Evolutionary conservation across 2,888 invertebrate genomes (phyloP), one percentile per base, ranked within the genome.

Genomic region (Diplolepis rosae): DNA sequence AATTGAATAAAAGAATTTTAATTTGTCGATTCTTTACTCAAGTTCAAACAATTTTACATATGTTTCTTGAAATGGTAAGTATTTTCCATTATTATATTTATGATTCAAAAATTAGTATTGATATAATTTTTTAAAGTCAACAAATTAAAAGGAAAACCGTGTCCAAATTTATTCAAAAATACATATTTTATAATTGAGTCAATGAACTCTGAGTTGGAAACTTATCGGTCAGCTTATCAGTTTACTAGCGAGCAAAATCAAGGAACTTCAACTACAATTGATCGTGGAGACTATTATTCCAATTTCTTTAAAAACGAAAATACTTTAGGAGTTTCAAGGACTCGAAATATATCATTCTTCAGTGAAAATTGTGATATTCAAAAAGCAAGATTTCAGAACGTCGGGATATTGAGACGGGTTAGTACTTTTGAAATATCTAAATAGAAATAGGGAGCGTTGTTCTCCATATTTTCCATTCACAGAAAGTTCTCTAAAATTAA

Each of bases 301-400:
- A 69, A 72, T 72, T 39, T 48, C 66, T 45, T 50, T 13, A 18
- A 48, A 15, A 56, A 66, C 42, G 48, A 35, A 51, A 51, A 15
- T 39, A 28, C 50, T n/a, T 22, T 18, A 48, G 9, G n/a, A 13
- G 24, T 39, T 39, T 22, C 24, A 0, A 39, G 9, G 7, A 39
- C 22, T n/a, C 61, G 22, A n/a, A 39, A 35, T 35, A 35, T 13
- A 6, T 4, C n/a, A 39, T 39, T 61, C 32, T 39, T 18, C 4
- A 61, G n/a, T 6, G 39, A 39, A 39, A 3, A 39, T 24, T 54
- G 4, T 18, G n/a, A n/a, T 24, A 3, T 18, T 5, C 45, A 61
- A 56, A 61, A 73, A 51, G 30, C 77, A 81, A 80, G 73, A 80
- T 78, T 77, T 71, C 75, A 74, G 76, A 68, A 71, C 70, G 70